Evolutionary conservation across 2,797 vertebrate genomes (phyloP), one percentile per base, ranked within the genome.

Genomic region (Coranthus polyacanthus): DNA sequence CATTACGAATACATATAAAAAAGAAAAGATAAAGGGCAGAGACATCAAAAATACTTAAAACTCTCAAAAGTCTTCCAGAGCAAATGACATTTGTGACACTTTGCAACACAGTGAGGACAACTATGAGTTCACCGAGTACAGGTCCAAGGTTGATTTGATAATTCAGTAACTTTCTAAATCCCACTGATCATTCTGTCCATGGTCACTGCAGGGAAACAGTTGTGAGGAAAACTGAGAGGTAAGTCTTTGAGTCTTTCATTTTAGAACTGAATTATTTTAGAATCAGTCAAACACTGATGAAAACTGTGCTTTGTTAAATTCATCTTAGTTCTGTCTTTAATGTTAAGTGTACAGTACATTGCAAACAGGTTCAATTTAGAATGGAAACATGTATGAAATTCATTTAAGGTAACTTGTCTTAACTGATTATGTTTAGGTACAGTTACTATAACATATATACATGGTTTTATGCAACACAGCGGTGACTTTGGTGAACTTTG

Each of bases 71-170:
- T 47, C 15, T 34, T 24, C 22, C 9, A 46, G 39, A 51, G 17
- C 13, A 49, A 17, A 47, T 22, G 36, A 15, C 13, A 36, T 56
- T n/a, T 60, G 12, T 67, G 52, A 34, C 26, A 51, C 37, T 68
- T 38, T 20, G 67, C 20, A 50, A 66, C 41, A 29, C 46, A 73
- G 63, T n/a, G 9, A 82, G 70, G 70, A 72, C 74, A 60, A 53
- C 8, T 57, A 50, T 3, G 13, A 52, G 79, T 61, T 36, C 44
- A 21, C 54, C 61, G 72, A 57, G 62, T 50, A 1, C 52, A 82
- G 68, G 87, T 92, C 78, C 90, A 93, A 92, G 90, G 92, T 88
- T 89, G 54, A 75, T 78, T 72, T 84, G 89, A 89, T 89, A 75
- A 72, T 79, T 81, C 53, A 52, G 56, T 64, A 66, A 83, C 57